These are phyloP conservation scores for Ruditapes philippinarum DNA, from an alignment of 1,140 invertebrate genomes.

Conservation along the genomic window DNA sequence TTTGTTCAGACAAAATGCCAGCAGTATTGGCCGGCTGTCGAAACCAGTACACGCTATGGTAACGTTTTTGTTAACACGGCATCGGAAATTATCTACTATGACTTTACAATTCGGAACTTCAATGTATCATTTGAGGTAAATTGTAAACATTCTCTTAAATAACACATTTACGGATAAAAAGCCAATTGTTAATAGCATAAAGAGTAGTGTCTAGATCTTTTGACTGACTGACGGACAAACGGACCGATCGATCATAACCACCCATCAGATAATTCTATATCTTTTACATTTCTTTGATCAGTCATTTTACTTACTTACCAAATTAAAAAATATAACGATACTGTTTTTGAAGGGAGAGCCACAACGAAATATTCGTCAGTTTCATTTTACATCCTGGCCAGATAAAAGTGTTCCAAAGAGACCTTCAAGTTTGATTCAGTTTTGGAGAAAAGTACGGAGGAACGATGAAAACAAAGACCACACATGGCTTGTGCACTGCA, in stretches of 20 bases:
- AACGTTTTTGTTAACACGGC: background rate
- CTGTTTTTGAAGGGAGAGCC: background rate
- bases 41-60: background rate
- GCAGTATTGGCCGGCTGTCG: conserved; percentile 93
- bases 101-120: background rate
- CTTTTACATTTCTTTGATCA: too few relatives aligned
- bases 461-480: background rate
- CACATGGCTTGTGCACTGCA: conserved; percentile 41
- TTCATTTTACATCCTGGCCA: conserved; percentile 43
- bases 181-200: background rate
- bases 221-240: background rate
- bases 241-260: too few relatives aligned
- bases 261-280: too few relatives aligned
- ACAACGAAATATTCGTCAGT: background rate
- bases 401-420: conserved; percentile 35
- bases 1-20: conserved; percentile 92
- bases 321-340: too few relatives aligned
- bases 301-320: too few relatives aligned
- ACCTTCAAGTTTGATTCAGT: conserved; percentile 17
- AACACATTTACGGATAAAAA: background rate
- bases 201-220: background rate
- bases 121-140: background rate
- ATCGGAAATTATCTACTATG: background rate
- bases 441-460: conserved; percentile 32
- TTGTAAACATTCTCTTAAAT: background rate